Base-by-base conservation (phyloP, 2,797 vertebrate species). In the Hydrophis major region DNA sequence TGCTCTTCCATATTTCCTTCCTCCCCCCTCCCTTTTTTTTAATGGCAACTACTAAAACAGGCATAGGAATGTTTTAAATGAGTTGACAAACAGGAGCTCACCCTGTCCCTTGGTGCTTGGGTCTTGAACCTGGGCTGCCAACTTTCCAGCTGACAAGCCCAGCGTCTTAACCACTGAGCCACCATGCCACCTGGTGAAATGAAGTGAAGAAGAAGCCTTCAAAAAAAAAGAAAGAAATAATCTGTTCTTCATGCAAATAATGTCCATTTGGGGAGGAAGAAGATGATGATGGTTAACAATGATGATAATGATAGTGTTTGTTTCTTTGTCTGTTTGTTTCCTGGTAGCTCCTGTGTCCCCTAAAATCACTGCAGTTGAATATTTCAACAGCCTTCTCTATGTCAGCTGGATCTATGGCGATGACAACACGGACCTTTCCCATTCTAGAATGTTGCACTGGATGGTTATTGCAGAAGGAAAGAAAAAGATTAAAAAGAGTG, bases 391-490 rank as follows among this genome's bases (percentile, higher is more conserved):
- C 11, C 96, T 98, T 8, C 94, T 99, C 87, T 98, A 98, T 0
- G 90, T 99, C 83, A 98, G 98, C 78, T 99, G 99, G 99, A 98
- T 97, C 0, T 99, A 99, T 0, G 98, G 99, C 0, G 98, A 98
- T 91, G 97, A 98, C 94, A 98, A 98, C 60, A 98, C 98, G 1
- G 98, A 99, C 95, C 98, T 99, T 60, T 99, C 99, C 0, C 99
- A 99, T 96, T 99, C 99, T 89, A 98, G 98, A 92, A 98, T 99
- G 98, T 96, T 99, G 20, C 99, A 99, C 95, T 99, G 99, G 99
- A 98, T 99, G 98, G 98, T 99, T 4, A 95, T 98, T 22, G 99
- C 99, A 0, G 98, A 99, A 57, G 99, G 99, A 59, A 98, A 96
- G 97, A 99, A 98, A 91, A 98, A 98, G 59, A 97, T 98, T 0